These are phyloP conservation scores for Platycnemis pennipes DNA, from an alignment of 2,888 invertebrate species.

Conservation along the genomic window DNA sequence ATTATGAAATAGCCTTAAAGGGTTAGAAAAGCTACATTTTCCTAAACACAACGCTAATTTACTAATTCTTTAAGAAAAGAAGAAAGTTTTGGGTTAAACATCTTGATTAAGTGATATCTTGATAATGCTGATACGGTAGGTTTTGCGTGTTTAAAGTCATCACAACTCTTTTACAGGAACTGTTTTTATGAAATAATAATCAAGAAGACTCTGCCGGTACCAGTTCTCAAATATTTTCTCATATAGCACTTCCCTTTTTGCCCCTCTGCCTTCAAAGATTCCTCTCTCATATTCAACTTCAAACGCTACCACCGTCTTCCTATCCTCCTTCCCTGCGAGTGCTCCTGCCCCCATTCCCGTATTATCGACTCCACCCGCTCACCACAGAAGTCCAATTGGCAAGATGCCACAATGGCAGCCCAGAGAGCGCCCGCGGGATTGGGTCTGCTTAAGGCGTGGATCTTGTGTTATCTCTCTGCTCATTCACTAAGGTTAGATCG, in stretches of 20 bases:
- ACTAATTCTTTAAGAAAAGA: no score
- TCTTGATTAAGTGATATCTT: no score
- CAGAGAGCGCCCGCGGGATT: background rate
- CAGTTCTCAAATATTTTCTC: no score
- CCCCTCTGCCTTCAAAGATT: background rate
- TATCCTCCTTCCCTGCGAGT: background rate
- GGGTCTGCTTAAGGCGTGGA: background rate
- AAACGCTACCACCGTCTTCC: background rate
- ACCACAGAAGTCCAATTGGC: background rate
- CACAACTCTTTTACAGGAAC: no score
- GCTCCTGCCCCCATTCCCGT: background rate
- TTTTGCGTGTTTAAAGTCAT: no score
- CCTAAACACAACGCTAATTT: no score
- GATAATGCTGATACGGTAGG: no score
- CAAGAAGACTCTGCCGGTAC: no score
- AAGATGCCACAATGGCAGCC: background rate
- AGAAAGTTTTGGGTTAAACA: no score
- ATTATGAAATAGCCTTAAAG: no score
- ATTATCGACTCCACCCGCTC: background rate
- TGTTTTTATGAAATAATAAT: no score
- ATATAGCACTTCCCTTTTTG: background rate
- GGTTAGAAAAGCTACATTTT: no score
- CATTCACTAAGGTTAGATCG: background rate
- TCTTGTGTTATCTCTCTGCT: background rate
- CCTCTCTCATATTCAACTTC: background rate